These are phyloP conservation scores for Pelodytes ibericus DNA, from an alignment of 2,797 vertebrate species.

Conservation along the genomic window DNA sequence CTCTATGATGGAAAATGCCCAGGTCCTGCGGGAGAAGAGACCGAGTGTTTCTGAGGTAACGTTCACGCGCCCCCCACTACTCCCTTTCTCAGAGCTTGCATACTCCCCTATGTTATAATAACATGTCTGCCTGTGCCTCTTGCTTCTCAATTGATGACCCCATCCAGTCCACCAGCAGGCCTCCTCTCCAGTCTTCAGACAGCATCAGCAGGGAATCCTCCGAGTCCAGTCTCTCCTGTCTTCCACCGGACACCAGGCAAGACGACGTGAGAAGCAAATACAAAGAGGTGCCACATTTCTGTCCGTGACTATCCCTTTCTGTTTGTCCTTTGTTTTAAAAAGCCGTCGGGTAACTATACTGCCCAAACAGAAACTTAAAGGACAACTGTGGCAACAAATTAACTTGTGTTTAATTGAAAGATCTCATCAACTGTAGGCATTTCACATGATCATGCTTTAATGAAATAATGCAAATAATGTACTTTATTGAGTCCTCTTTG, in stretches of 20 bases:
- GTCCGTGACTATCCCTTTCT: conserved; percentile 67
- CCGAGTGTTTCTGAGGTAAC: conserved; percentile 75
- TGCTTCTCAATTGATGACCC: neutral
- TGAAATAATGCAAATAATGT: too few relatives aligned
- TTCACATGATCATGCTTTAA: too few relatives aligned
- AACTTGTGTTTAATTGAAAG: too few relatives aligned
- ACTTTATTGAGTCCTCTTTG: too few relatives aligned
- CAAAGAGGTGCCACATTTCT: too few relatives aligned
- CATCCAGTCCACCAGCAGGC: conserved; percentile 73
- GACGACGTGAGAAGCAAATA: conserved; percentile 74
- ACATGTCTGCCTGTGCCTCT: neutral
- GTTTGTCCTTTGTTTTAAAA: neutral
- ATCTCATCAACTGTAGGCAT: too few relatives aligned
- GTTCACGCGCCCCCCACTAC: too few relatives aligned
- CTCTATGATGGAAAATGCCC: conserved; percentile 79
- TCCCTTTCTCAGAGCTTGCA: neutral
- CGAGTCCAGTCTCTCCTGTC: conserved; percentile 82
- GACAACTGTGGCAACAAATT: too few relatives aligned
- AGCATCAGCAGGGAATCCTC: conserved; percentile 85
- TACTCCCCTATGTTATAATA: neutral
- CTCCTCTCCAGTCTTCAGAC: conserved; percentile 74
- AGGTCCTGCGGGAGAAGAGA: conserved; percentile 67
- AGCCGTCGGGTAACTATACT: too few relatives aligned
- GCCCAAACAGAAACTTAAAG: too few relatives aligned
- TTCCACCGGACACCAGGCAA: conserved; percentile 68